These are phyloP conservation scores for Varanus salvator DNA, from an alignment of 2,113 vertebrate genomes.

Conservation along the genomic window DNA sequence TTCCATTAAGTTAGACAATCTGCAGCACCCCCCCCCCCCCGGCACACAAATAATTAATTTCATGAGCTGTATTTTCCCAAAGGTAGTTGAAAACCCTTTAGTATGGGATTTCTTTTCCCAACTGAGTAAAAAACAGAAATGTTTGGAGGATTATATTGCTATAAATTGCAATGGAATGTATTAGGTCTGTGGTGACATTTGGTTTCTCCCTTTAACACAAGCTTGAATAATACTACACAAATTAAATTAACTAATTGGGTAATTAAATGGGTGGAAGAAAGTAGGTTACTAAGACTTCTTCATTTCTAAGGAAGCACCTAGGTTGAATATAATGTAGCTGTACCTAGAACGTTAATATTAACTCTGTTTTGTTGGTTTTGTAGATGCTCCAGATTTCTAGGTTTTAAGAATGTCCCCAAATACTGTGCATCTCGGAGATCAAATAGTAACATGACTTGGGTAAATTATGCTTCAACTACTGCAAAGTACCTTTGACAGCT, in stretches of 20 bases:
- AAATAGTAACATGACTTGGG: neutral
- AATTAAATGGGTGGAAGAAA: slow-evolving; percentile 20
- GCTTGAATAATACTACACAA: slow-evolving; percentile 39
- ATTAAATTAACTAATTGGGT: slow-evolving; percentile 21
- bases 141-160: slow-evolving; percentile 12
- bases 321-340: neutral
- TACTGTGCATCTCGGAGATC: neutral
- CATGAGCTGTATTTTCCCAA: neutral
- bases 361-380: neutral
- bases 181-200: slow-evolving; percentile 10
- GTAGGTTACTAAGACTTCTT: slow-evolving; percentile 14
- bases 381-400: neutral
- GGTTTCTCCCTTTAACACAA: neutral
- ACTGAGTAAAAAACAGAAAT: neutral
- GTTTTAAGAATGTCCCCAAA: neutral
- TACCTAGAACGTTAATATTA: slow-evolving; percentile 8
- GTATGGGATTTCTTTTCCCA: neutral
- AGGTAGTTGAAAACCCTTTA: slow-evolving; percentile 44
- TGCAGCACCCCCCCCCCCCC: neutral
- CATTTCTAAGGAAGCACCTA: neutral
- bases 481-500: neutral
- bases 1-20: slow-evolving; percentile 19
- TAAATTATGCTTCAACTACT: neutral
- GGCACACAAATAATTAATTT: neutral
- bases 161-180: slow-evolving; percentile 19